Conservation (phyloP, 30 jellyfish, hydroid and myxozoan species). For the Nemopilema nomurai region DNA sequence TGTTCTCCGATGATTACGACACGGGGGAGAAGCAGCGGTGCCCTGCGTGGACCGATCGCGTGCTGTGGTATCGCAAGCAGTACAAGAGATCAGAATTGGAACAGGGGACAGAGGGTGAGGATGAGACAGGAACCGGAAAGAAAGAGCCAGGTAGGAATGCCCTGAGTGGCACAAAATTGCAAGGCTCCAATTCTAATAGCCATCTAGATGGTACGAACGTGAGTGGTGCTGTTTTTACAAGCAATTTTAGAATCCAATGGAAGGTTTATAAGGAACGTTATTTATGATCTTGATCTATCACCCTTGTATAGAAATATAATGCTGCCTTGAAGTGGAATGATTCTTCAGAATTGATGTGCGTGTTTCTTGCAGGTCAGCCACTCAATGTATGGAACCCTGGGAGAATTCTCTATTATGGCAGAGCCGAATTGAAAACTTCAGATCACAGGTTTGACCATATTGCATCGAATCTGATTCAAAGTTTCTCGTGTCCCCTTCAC, state of each 20-base stretch:
- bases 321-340: not conserved
- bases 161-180: not conserved
- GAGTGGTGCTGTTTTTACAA: too few relatives aligned
- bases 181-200: not conserved
- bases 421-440: conserved; percentile 97
- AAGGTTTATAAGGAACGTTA: too few relatives aligned
- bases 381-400: conserved; percentile 82
- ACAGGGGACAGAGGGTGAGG: not conserved
- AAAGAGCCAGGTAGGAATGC: not conserved
- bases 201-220: too few relatives aligned
- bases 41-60: conserved; percentile 99
- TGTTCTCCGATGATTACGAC: conserved; percentile 96
- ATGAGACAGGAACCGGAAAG: not conserved
- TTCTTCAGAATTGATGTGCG: not conserved
- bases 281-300: too few relatives aligned
- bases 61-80: conserved; percentile 90
- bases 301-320: not conserved
- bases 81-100: conserved; percentile 17
- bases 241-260: too few relatives aligned
- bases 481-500: not conserved
- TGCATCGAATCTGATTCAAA: not conserved
- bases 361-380: not conserved
- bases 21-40: conserved; percentile 96
- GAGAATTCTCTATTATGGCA: conserved; percentile 86
- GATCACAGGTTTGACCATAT: conserved; percentile 88